A percentile compares a stretch with the other conserved stretches of the same genome.
phyloP scores from a whole-genome alignment of 2,888 invertebrate species.

The Ceramica pisi region DNA sequence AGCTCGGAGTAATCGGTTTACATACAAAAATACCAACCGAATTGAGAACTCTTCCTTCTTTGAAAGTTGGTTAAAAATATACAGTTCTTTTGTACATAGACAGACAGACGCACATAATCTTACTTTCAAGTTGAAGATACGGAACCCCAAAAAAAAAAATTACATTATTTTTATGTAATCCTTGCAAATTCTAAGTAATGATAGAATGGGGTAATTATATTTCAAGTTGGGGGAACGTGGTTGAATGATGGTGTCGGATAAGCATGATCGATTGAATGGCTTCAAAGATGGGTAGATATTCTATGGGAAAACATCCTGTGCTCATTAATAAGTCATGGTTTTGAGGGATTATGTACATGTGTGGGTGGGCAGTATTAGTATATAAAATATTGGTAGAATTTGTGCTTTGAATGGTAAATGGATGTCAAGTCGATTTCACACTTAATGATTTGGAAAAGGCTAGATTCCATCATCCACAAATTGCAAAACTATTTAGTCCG shows the following conservation, averaged over 20 bases:
- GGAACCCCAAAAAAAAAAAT: not conserved
- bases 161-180: not conserved
- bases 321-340: slow-evolving; percentile 17
- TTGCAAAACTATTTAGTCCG: no score
- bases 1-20: no score
- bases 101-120: not conserved
- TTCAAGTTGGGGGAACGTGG: slow-evolving; percentile 11
- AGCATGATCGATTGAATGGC: slow-evolving; percentile 56
- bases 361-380: no score
- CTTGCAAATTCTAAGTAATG: slow-evolving; percentile 22
- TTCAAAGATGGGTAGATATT: slow-evolving; percentile 40
- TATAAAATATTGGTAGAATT: not conserved
- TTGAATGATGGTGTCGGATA: slow-evolving; percentile 14
- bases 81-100: no score
- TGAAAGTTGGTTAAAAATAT: no score
- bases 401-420: not conserved
- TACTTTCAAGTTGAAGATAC: not conserved
- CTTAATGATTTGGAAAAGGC: not conserved
- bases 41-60: no score
- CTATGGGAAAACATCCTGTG: slow-evolving; percentile 15
- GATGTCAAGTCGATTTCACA: not conserved
- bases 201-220: slow-evolving; percentile 39
- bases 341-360: slow-evolving; percentile 18
- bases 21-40: no score
- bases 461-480: no score